Conservation (phyloP, 1,140 invertebrate species). For the Aporrectodea caliginosa region DNA sequence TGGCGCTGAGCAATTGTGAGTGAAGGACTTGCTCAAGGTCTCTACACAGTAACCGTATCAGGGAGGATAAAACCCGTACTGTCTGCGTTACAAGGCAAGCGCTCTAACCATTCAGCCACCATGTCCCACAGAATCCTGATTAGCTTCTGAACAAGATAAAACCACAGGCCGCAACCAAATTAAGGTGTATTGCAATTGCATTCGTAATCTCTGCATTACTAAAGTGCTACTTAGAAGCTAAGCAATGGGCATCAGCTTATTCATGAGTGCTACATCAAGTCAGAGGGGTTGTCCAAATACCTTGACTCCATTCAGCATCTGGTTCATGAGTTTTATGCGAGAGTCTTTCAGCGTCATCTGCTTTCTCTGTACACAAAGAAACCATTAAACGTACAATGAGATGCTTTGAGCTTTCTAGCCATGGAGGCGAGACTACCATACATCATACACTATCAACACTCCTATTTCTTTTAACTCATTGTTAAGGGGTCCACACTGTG, state of each 20-base stretch:
- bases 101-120: too few species aligned
- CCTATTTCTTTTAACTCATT: background rate
- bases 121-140: too few species aligned
- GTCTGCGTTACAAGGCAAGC: too few species aligned
- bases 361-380: constrained; percentile 23
- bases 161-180: too few species aligned
- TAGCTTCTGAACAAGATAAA: too few species aligned
- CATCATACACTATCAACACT: background rate
- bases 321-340: constrained; percentile 53
- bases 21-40: too few species aligned
- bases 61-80: too few species aligned
- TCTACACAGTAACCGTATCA: too few species aligned
- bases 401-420: background rate
- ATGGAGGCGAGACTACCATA: background rate
- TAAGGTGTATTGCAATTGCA: background rate
- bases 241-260: too few species aligned
- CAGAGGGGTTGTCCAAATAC: too few species aligned
- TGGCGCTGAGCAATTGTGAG: too few species aligned
- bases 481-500: background rate
- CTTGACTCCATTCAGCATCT: constrained; percentile 53
- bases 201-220: background rate
- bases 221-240: background rate
- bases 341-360: constrained; percentile 60
- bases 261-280: too few species aligned
- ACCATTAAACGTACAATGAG: background rate